A percentile compares a stretch with the other conserved stretches of the same genome.
These are phyloP conservation scores for Ormyrus nitidulus DNA, from an alignment of 2,888 invertebrate species.

Conservation along the genomic window DNA sequence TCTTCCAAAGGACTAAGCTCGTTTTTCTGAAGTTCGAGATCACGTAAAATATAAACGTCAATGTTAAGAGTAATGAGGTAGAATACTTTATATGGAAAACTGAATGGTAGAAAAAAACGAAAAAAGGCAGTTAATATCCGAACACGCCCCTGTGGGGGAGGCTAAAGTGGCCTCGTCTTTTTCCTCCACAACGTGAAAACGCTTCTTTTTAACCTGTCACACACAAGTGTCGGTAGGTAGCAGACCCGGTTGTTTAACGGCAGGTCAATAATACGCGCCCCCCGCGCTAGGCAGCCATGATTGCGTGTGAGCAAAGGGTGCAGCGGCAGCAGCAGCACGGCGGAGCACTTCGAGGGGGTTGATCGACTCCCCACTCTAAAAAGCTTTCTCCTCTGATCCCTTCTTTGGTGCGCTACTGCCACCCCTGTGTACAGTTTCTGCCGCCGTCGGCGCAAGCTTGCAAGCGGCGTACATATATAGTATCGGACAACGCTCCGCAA, in stretches of 20 bases:
- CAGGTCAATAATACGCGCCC: slow-evolving; percentile 68
- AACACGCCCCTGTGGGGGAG: slow-evolving; percentile 11
- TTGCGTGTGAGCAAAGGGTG: slow-evolving; percentile 72
- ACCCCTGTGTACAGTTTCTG: neutral
- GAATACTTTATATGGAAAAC: too few relatives aligned
- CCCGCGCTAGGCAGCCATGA: slow-evolving; percentile 73
- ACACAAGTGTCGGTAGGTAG: neutral
- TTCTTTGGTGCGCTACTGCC: neutral
- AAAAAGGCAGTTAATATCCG: neutral
- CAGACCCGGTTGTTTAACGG: slow-evolving; percentile 35
- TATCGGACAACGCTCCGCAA: too few relatives aligned
- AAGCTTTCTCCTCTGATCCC: neutral
- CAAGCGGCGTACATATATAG: too few relatives aligned
- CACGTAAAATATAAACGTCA: too few relatives aligned
- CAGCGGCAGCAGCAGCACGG: slow-evolving; percentile 50
- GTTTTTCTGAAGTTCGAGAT: too few relatives aligned
- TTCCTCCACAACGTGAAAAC: neutral
- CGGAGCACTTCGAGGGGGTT: neutral
- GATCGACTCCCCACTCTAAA: slow-evolving; percentile 1
- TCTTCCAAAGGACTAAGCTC: too few relatives aligned
- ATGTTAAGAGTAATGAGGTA: too few relatives aligned
- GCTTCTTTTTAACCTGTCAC: slow-evolving; percentile 50
- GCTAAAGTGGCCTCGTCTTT: slow-evolving; percentile 24
- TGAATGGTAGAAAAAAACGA: too few relatives aligned
- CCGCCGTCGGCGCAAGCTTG: neutral